Evolutionary conservation across 2,888 invertebrate genomes (phyloP).

Genomic region (Microctonus brassicae): DNA sequence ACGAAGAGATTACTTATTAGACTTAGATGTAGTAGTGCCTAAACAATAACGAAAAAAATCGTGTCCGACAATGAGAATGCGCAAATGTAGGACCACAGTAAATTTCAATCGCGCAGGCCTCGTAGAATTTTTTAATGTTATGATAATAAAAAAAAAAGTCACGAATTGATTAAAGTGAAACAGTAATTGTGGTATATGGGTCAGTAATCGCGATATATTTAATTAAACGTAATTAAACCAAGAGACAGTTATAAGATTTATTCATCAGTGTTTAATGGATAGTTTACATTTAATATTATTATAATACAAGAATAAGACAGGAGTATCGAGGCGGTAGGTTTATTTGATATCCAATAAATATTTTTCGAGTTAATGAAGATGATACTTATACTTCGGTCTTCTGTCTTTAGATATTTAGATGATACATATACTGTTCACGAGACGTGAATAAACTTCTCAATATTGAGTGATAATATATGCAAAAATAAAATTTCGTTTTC

Average conservation of each 20-base stretch:
- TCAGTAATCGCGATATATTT: conserved; percentile 34
- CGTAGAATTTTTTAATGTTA: conserved; percentile 33
- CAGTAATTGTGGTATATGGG: conserved; percentile 21
- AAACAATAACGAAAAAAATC: conserved; percentile 49
- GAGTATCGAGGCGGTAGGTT: conserved; percentile 47
- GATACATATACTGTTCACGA: not conserved
- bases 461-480: not conserved
- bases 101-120: conserved; percentile 19
- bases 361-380: conserved; percentile 60
- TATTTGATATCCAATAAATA: conserved; percentile 55
- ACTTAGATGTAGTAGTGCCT: conserved; percentile 66
- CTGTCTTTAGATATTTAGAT: conserved; percentile 23
- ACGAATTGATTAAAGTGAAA: conserved; percentile 12
- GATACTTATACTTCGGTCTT: conserved; percentile 50
- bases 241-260: conserved; percentile 5
- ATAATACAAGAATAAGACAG: conserved; percentile 2
- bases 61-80: conserved; percentile 45
- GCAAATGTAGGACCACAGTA: conserved; percentile 8
- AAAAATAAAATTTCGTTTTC: not conserved
- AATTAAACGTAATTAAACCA: not conserved
- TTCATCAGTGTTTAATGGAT: conserved; percentile 26
- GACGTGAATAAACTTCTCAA: not conserved
- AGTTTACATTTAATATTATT: conserved; percentile 34
- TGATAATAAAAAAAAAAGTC: conserved; percentile 31
- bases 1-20: conserved; percentile 47